phyloP scores from a whole-genome alignment of 1,140 invertebrate species.

The Drosophila ohnishii region DNA sequence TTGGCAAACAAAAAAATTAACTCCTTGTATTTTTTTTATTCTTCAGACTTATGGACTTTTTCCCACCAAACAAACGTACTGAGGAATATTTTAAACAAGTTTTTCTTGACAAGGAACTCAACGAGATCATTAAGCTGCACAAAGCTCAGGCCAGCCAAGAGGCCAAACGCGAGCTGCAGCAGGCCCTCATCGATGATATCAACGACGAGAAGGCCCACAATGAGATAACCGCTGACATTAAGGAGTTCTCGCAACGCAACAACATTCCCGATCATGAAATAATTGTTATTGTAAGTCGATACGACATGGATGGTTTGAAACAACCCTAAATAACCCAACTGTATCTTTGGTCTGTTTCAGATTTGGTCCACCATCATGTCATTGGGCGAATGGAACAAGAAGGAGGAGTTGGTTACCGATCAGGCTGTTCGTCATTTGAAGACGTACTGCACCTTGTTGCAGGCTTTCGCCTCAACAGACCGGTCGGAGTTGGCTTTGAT shows the following conservation, averaged over 20 bases:
- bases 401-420: conserved; percentile 97
- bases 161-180: conserved; percentile 91
- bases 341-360: conserved; percentile 71
- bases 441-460: conserved; percentile 92
- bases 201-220: conserved; percentile 91
- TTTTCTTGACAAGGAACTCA: conserved; percentile 93
- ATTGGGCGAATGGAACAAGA: conserved; percentile 98
- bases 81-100: conserved; percentile 93
- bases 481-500: conserved; percentile 94
- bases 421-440: conserved; percentile 96
- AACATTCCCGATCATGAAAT: conserved; percentile 95
- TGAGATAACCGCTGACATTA: conserved; percentile 92
- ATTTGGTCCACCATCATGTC: conserved; percentile 97
- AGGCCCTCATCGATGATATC: conserved; percentile 90
- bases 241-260: conserved; percentile 92
- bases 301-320: fast-evolving
- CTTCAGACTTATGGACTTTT: conserved; percentile 93
- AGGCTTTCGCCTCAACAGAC: conserved; percentile 91
- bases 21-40: conserved; percentile 24
- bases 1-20: neutral
- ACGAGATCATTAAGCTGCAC: conserved; percentile 94
- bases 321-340: neutral
- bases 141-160: conserved; percentile 94
- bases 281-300: conserved; percentile 87
- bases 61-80: conserved; percentile 95